These are phyloP conservation scores for Eutrigla gurnardus DNA, from an alignment of 2,797 vertebrate genomes.

Conservation along the genomic window DNA sequence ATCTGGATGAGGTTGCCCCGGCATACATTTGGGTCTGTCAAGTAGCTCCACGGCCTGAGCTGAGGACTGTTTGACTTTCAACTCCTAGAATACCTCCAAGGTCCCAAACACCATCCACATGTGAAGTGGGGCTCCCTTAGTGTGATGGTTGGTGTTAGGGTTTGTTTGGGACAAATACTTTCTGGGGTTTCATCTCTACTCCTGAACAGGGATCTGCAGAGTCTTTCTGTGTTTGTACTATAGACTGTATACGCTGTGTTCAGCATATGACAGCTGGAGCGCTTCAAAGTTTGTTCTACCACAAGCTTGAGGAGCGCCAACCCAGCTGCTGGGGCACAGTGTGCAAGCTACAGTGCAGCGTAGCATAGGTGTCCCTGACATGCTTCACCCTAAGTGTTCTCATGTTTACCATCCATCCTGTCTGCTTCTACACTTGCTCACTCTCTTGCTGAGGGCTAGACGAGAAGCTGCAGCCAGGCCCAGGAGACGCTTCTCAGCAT, in stretches of 20 bases:
- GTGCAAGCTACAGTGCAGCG: background rate
- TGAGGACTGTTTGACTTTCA: conserved; percentile 37
- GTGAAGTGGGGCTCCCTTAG: conserved; percentile 10
- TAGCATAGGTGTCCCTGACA: conserved; percentile 2
- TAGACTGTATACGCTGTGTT: background rate
- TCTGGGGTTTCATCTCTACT: background rate
- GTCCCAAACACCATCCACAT: conserved; percentile 29
- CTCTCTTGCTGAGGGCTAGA: background rate
- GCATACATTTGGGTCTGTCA: conserved; percentile 30
- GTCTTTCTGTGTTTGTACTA: background rate
- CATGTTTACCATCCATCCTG: background rate
- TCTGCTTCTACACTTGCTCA: background rate
- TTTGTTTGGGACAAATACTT: background rate
- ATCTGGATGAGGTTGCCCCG: background rate
- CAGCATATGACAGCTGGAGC: conserved; percentile 5
- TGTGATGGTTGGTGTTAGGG: conserved; percentile 10
- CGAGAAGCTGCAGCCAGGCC: background rate
- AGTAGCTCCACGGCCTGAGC: conserved; percentile 19
- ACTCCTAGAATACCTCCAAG: conserved; percentile 32
- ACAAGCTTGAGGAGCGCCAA: background rate
- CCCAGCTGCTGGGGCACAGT: background rate
- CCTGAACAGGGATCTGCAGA: background rate
- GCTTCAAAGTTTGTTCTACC: background rate
- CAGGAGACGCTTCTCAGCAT: background rate
- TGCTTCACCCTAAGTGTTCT: background rate